These are phyloP conservation scores for Emydura subglobosa DNA, from an alignment of 2,113 vertebrate species.

Conservation along the genomic window DNA sequence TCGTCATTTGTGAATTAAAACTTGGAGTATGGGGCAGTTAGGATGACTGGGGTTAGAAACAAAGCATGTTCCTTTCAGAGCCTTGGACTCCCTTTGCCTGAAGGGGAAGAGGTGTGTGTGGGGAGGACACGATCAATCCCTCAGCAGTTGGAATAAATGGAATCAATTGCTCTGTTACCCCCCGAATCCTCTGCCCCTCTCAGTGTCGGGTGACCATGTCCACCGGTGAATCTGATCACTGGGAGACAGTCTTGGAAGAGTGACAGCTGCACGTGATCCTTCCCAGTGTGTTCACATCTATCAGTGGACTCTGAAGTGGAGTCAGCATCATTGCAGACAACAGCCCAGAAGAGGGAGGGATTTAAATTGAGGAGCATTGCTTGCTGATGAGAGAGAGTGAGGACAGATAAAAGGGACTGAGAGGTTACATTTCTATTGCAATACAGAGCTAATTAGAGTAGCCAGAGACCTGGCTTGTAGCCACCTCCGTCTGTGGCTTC, in stretches of 20 bases:
- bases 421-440: slow-evolving; percentile 48
- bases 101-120: not conserved
- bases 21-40: not conserved
- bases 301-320: not conserved
- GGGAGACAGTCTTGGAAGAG: not conserved
- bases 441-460: slow-evolving; percentile 45
- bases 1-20: not conserved
- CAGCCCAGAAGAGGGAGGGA: not conserved
- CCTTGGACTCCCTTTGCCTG: not conserved
- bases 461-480: not conserved
- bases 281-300: not conserved
- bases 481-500: not conserved
- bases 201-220: not conserved
- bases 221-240: not conserved
- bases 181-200: not conserved
- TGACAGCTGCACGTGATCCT: not conserved
- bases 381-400: slow-evolving; percentile 30
- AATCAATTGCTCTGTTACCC: not conserved
- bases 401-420: slow-evolving; percentile 19
- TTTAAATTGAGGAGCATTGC: not conserved
- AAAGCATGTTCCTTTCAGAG: not conserved
- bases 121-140: not conserved
- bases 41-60: not conserved
- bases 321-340: not conserved
- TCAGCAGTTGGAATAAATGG: not conserved